These are phyloP conservation scores for Pantelozetes paolii DNA, from an alignment of 2,888 invertebrate species.

Conservation along the genomic window DNA sequence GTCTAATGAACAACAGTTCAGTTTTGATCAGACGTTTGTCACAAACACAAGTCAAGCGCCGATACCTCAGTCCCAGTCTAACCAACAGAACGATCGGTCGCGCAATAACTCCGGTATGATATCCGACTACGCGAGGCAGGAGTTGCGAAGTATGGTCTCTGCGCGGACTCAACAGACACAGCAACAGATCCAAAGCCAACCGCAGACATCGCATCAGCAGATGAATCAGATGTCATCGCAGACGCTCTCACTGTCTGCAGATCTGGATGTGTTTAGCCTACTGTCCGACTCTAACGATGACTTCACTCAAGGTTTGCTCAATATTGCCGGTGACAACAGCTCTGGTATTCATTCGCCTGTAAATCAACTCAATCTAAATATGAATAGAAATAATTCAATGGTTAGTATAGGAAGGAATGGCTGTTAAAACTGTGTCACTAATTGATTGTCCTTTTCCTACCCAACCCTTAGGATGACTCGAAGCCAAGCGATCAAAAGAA, in stretches of 20 bases:
- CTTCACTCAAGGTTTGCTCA: slow-evolving; percentile 24
- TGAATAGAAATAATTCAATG: slow-evolving; percentile 53
- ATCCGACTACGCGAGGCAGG: slow-evolving; percentile 85
- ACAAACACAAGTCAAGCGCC: background rate
- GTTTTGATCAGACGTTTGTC: slow-evolving; percentile 2
- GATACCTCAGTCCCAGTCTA: background rate
- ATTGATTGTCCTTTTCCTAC: background rate
- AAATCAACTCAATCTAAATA: slow-evolving; percentile 40
- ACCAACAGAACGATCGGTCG: background rate
- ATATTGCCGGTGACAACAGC: background rate
- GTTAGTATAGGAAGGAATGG: slow-evolving; percentile 56
- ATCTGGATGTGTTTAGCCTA: slow-evolving; percentile 33
- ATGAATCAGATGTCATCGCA: slow-evolving; percentile 16
- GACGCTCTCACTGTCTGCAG: slow-evolving; percentile 32
- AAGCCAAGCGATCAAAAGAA: slow-evolving; percentile 72
- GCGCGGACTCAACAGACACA: slow-evolving; percentile 61
- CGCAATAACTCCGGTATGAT: slow-evolving; percentile 45
- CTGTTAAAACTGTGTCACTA: too few relatives aligned
- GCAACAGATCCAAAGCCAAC: slow-evolving; percentile 36
- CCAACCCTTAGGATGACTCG: slow-evolving; percentile 54
- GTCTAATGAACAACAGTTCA: slow-evolving; percentile 14
- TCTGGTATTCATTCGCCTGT: background rate
- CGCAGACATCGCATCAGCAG: slow-evolving; percentile 22
- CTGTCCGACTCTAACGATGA: slow-evolving; percentile 16
- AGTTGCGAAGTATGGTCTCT: slow-evolving; percentile 80